Conservation (phyloP, 2,797 vertebrate genomes). For the Spinus olivaceus region DNA sequence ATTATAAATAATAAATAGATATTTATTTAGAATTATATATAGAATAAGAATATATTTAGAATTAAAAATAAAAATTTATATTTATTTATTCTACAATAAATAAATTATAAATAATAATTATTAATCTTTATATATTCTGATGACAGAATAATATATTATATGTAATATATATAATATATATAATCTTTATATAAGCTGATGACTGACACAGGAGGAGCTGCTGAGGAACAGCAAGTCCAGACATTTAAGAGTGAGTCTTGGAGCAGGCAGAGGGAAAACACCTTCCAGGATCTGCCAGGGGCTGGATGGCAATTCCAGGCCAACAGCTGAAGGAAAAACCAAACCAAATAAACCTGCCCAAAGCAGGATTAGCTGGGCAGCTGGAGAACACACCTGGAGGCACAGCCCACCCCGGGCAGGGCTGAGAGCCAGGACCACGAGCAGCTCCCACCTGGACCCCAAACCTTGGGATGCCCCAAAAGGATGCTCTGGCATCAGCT, state of each 20-base stretch:
- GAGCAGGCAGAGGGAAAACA: not conserved
- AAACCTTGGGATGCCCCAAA: fast-evolving
- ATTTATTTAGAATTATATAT: too few relatives aligned
- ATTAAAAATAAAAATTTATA: too few relatives aligned
- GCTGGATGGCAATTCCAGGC: not conserved
- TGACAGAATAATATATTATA: too few relatives aligned
- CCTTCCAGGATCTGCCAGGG: fast-evolving
- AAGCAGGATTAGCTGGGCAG: not conserved
- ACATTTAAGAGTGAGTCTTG: fast-evolving
- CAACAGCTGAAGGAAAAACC: not conserved
- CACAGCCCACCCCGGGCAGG: fast-evolving
- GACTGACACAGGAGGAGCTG: not conserved
- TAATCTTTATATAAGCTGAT: too few relatives aligned
- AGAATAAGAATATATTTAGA: too few relatives aligned
- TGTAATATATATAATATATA: too few relatives aligned
- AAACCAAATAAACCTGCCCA: not conserved
- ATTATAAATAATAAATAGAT: too few relatives aligned
- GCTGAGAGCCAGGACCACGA: not conserved
- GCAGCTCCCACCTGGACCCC: not conserved
- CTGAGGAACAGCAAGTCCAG: not conserved
- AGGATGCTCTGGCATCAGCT: not conserved
- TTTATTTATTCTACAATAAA: not conserved
- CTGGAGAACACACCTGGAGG: not conserved
- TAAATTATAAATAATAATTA: not conserved
- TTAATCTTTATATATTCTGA: not conserved